Evolutionary conservation across 2,113 vertebrate genomes (phyloP).

Genomic region (Miniopterus natalensis): DNA sequence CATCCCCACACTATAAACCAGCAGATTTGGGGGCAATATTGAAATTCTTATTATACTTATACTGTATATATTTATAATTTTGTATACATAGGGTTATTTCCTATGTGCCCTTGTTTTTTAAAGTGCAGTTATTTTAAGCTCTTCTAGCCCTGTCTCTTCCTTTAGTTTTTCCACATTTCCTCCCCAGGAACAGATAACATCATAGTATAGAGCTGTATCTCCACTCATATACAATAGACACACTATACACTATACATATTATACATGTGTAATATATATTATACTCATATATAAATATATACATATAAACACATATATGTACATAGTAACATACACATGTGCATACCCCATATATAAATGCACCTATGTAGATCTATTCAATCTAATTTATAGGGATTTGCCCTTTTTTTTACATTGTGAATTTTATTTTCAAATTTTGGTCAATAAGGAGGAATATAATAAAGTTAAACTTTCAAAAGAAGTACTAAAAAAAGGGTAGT

Average conservation of each 20-base stretch:
- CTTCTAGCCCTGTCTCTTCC: not conserved
- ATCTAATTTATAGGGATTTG: not conserved
- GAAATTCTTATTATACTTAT: not conserved
- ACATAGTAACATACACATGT: not conserved
- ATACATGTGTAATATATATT: not conserved
- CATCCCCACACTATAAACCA: not conserved
- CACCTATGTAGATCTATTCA: not conserved
- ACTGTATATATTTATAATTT: not conserved
- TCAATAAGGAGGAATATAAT: slow-evolving; percentile 60
- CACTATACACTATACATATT: not conserved
- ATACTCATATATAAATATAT: not conserved
- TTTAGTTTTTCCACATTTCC: not conserved
- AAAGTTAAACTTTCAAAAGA: slow-evolving; percentile 60
- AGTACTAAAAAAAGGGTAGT: not conserved
- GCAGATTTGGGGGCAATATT: not conserved
- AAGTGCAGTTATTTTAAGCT: not conserved
- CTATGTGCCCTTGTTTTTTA: not conserved
- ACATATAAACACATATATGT: not conserved
- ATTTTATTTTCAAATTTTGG: slow-evolving; percentile 71
- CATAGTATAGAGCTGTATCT: not conserved
- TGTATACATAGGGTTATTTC: not conserved
- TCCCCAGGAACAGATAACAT: not conserved
- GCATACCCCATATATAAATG: not conserved
- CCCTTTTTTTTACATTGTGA: not conserved
- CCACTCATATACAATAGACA: not conserved